These are phyloP conservation scores for Rousettus leschenaultii DNA, from an alignment of 2,113 vertebrate genomes.

Conservation along the genomic window DNA sequence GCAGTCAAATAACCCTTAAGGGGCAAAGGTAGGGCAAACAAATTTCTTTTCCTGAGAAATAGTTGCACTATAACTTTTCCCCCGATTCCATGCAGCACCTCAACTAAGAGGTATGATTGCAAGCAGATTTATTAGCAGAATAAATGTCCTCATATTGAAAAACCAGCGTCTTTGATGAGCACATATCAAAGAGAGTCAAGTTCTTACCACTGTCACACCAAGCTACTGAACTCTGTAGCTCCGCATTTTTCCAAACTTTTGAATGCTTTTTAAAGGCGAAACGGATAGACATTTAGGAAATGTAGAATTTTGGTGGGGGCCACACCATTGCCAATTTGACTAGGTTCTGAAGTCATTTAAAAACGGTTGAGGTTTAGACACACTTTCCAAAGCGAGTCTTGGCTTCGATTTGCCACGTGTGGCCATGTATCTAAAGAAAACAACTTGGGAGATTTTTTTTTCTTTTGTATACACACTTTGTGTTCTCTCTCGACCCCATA, in stretches of 20 bases:
- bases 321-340: neutral
- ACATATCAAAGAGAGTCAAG: neutral
- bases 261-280: neutral
- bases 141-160: neutral
- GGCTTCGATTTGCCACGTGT: neutral
- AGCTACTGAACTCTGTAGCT: neutral
- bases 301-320: neutral
- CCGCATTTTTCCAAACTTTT: neutral
- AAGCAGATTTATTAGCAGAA: neutral
- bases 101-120: neutral
- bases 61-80: neutral
- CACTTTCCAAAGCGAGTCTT: neutral
- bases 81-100: neutral
- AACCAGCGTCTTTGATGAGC: neutral
- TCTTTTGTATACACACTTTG: neutral
- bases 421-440: constrained; percentile 36
- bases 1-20: constrained; percentile 16
- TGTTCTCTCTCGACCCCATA: neutral
- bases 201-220: neutral
- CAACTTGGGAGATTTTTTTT: neutral
- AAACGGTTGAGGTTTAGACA: neutral
- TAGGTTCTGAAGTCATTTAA: neutral
- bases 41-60: neutral
- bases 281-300: neutral
- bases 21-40: neutral